These are phyloP conservation scores for Ormia ochracea DNA, from an alignment of 2,888 invertebrate genomes.

Conservation along the genomic window DNA sequence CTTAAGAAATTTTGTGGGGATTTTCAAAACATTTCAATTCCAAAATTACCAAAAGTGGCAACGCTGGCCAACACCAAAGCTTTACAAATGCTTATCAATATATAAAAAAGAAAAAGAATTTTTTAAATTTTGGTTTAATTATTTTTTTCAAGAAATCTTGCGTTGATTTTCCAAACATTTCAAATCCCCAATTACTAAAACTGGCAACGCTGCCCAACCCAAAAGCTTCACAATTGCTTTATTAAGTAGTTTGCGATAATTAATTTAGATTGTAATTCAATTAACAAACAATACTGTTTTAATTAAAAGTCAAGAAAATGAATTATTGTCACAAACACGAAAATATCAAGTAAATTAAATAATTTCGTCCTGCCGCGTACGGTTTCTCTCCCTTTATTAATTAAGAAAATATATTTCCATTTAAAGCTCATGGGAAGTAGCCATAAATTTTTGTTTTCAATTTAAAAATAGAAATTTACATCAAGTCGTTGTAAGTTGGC, in stretches of 20 bases:
- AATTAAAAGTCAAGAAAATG: conserved; percentile 14
- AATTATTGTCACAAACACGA: background rate
- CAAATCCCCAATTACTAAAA: too few relatives aligned
- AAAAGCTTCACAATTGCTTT: background rate
- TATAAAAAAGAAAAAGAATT: too few relatives aligned
- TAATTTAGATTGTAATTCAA: conserved; percentile 30
- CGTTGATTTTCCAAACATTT: too few relatives aligned
- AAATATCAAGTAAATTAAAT: background rate
- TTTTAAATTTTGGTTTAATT: too few relatives aligned
- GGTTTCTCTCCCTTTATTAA: background rate
- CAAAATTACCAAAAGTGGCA: too few relatives aligned
- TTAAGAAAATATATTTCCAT: background rate
- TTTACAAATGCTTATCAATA: too few relatives aligned
- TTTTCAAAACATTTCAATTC: too few relatives aligned
- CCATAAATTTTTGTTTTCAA: background rate
- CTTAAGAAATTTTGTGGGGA: too few relatives aligned
- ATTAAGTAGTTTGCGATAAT: conserved; percentile 11
- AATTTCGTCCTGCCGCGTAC: background rate
- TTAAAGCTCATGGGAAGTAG: background rate
- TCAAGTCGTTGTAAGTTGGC: background rate
- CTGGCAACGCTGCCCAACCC: too few relatives aligned
- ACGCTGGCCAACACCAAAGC: too few relatives aligned
- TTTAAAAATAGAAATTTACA: background rate
- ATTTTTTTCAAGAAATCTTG: too few relatives aligned
- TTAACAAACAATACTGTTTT: conserved; percentile 40